phyloP scores from a whole-genome alignment of 2,888 invertebrate genomes.

The Hypercompe scribonia region DNA sequence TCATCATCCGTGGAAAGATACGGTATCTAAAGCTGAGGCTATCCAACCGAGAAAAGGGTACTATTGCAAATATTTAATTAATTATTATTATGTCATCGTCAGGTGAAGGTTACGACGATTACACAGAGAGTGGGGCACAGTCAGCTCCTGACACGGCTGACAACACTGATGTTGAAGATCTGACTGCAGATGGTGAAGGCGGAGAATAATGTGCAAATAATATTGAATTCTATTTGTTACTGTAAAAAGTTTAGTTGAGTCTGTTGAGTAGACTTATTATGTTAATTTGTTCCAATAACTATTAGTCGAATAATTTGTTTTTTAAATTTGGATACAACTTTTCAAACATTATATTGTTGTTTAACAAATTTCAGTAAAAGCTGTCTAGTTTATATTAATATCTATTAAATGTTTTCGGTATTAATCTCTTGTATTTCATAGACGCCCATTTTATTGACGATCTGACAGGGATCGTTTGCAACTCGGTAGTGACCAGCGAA shows the following conservation, averaged over 20 bases:
- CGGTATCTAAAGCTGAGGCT: not conserved
- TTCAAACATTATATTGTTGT: not conserved
- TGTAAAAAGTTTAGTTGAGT: not conserved
- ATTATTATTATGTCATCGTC: not conserved
- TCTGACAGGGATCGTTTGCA: too few relatives aligned
- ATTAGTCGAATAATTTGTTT: not conserved
- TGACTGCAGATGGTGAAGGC: constrained; percentile 43
- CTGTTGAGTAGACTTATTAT: not conserved
- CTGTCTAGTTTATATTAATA: too few relatives aligned
- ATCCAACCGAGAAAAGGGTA: too few relatives aligned
- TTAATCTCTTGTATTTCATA: too few relatives aligned
- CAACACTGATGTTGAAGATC: constrained; percentile 58
- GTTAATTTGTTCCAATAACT: not conserved
- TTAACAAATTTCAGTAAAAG: not conserved
- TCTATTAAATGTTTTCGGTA: too few relatives aligned
- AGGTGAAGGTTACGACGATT: constrained; percentile 9
- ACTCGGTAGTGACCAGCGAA: too few relatives aligned
- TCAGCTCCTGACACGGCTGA: constrained; percentile 50
- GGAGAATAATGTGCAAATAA: constrained; percentile 19
- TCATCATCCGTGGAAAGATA: too few relatives aligned
- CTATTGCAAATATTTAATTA: not conserved
- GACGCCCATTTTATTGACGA: too few relatives aligned
- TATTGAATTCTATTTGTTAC: not conserved
- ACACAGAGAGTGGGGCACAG: constrained; percentile 19
- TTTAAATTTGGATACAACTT: too few relatives aligned